Evolutionary conservation across 1,140 invertebrate genomes (phyloP).

Genomic region (Pogonomyrmex californicus): DNA sequence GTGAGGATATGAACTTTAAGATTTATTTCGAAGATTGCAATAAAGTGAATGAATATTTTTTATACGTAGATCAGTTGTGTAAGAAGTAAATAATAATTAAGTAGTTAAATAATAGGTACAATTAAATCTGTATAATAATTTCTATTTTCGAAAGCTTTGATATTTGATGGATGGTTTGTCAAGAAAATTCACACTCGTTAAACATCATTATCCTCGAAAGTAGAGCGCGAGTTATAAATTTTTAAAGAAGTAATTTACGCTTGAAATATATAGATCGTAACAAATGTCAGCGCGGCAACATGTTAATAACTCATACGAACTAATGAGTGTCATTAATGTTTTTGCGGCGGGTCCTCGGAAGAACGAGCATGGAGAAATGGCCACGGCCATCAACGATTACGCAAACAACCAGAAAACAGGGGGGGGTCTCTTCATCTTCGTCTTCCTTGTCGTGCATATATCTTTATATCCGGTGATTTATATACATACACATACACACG

Average conservation of each 20-base stretch:
- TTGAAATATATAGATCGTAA: background rate
- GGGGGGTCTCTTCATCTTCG: background rate
- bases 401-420: background rate
- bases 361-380: background rate
- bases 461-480: conserved; percentile 3
- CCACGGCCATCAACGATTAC: conserved; percentile 29
- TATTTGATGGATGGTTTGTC: background rate
- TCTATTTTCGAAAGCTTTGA: background rate
- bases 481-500: background rate
- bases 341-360: conserved; percentile 14
- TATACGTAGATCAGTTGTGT: background rate
- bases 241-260: conserved; percentile 14
- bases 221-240: background rate
- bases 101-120: background rate
- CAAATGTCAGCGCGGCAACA: background rate
- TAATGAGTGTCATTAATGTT: conserved; percentile 41
- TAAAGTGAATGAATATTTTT: background rate
- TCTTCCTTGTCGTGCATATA: background rate
- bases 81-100: background rate
- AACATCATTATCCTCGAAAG: background rate
- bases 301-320: conserved; percentile 27
- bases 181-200: background rate
- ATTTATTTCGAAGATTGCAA: background rate
- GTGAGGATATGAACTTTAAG: too few relatives aligned
- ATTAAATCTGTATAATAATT: background rate